Evolutionary conservation across 2,888 invertebrate species (phyloP), one percentile per base, ranked within the genome.

Genomic region (Sussaba pulchella): DNA sequence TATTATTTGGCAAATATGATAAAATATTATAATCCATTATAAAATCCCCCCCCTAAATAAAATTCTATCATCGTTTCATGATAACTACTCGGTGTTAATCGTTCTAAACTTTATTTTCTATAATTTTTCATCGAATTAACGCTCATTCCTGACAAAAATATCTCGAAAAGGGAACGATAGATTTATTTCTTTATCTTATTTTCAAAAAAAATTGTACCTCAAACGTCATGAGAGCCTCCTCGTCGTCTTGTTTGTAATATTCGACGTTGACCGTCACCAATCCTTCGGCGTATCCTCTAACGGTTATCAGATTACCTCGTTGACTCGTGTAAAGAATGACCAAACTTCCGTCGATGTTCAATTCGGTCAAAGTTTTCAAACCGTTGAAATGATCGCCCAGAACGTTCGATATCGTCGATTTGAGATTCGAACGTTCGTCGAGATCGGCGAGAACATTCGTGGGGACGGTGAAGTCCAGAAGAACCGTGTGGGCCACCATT

Each of bases 211-310:
- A 75, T 84, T 92, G 93, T 95, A 97, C 97, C 95, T 97, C 96
- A 92, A 95, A 96, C 85, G 94, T 94, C 87, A 97, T 93, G 79
- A 96, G 90, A 45, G 96, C 95, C 84, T 96, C 95, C 88, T 96
- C 96, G 82, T 94, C 94, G 75, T 96, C 96, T 79, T 94, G 95
- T 90, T 96, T 95, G 91, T 95, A 97, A 93, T 96, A 97, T 90
- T 97, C 97, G 88, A 97, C 95, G 91, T 96, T 97, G 85, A 97
- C 93, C 43, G 97, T 97, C 75, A 97, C 94, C 84, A 97, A 93
- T 73, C 97, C 97, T 87, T 95, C 95, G 59, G 94, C 94, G 88
- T 96, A 97, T 84, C 96, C 94, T 89, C 97, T 94, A 54, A 96
- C 93, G 36, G 95, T 95, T 31, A 96, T 94, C 6, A 96, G 94